These are phyloP conservation scores for Hycleus cichorii DNA, from an alignment of 1,140 invertebrate genomes.

Conservation along the genomic window DNA sequence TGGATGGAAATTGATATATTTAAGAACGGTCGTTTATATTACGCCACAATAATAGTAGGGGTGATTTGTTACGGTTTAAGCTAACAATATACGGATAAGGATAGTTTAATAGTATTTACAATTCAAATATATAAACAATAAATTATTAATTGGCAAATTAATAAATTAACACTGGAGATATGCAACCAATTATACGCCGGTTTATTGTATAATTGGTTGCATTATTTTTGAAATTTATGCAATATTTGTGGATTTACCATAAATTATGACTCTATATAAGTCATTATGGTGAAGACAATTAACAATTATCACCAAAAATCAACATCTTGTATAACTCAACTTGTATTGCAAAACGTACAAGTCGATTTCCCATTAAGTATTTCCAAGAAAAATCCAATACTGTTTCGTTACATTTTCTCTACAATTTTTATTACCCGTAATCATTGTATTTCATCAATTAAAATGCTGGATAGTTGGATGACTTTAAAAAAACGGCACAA, in stretches of 20 bases:
- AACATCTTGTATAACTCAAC: neutral
- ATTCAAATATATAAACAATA: no score
- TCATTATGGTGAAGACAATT: neutral
- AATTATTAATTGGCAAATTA: no score
- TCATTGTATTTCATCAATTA: slow-evolving; percentile 7
- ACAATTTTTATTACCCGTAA: slow-evolving; percentile 5
- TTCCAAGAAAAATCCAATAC: slow-evolving; percentile 8
- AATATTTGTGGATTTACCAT: no score
- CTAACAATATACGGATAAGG: neutral
- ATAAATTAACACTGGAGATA: no score
- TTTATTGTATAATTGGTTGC: no score
- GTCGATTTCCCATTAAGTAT: neutral
- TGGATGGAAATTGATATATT: slow-evolving; percentile 23
- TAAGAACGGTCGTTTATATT: slow-evolving; percentile 1
- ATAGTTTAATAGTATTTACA: no score
- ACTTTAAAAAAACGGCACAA: slow-evolving; percentile 4
- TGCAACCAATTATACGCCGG: no score
- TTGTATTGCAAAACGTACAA: neutral
- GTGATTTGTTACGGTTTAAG: slow-evolving; percentile 25
- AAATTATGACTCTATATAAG: no score
- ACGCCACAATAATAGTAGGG: neutral
- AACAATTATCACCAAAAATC: slow-evolving; percentile 14
- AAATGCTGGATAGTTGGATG: no score
- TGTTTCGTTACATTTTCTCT: slow-evolving; percentile 1
- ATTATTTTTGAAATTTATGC: no score